A percentile compares a stretch with the other conserved stretches of the same genome.
Evolutionary conservation across 2,797 vertebrate genomes (phyloP).

Genomic region (Scolopax rusticola): DNA sequence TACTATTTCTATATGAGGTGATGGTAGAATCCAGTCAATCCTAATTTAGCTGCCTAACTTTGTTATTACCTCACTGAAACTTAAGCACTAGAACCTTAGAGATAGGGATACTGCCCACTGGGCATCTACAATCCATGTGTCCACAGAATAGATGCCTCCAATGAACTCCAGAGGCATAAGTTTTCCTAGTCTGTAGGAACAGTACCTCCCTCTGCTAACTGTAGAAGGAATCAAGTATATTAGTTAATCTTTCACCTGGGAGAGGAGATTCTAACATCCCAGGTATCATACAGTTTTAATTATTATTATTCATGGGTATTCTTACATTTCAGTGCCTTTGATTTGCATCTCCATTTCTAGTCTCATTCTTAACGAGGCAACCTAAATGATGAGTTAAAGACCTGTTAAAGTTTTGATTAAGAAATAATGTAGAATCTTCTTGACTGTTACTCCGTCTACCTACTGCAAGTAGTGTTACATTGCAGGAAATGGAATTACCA

Average conservation of each 20-base stretch:
- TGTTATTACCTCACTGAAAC: not conserved
- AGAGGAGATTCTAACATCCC: not conserved
- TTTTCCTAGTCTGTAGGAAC: not conserved
- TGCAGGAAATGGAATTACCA: not conserved
- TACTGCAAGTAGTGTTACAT: not conserved
- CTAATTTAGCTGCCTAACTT: not conserved
- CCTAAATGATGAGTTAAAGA: not conserved
- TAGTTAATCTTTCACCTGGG: not conserved
- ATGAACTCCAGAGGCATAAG: not conserved
- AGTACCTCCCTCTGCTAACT: not conserved
- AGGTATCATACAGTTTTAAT: not conserved
- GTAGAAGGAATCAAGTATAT: not conserved
- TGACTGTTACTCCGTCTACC: not conserved
- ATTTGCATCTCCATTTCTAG: not conserved
- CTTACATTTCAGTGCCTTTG: not conserved
- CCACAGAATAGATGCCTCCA: not conserved
- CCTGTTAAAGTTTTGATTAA: not conserved
- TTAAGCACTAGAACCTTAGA: not conserved
- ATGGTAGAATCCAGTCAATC: not conserved
- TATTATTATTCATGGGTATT: not conserved
- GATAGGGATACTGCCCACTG: rapidly evolving
- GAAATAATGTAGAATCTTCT: not conserved
- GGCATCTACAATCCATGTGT: not conserved
- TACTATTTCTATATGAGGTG: not conserved
- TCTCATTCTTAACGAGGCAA: not conserved